phyloP scores from a whole-genome alignment of 2,888 invertebrate genomes.

The Stenolophus ochropezus region DNA sequence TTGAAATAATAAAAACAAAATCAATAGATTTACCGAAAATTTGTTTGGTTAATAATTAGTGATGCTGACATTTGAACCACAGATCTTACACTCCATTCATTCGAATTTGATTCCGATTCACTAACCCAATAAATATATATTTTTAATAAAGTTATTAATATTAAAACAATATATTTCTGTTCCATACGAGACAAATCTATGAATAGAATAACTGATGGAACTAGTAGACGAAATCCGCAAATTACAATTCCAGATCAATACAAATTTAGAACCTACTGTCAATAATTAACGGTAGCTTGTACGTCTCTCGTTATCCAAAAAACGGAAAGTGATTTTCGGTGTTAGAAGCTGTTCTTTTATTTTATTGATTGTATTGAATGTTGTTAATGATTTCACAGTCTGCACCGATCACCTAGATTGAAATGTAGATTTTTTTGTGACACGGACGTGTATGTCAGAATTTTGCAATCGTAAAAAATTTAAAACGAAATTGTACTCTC shows the following conservation, averaged over 20 bases:
- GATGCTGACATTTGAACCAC: no score
- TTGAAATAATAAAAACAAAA: no score
- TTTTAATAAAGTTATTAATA: no score
- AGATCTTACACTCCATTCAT: no score
- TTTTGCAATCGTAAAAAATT: not conserved
- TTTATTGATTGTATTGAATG: constrained; percentile 8
- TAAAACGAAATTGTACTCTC: no score
- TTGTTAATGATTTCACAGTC: constrained; percentile 14
- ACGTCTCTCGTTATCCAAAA: constrained; percentile 8
- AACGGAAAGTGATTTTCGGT: constrained; percentile 34
- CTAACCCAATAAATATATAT: no score
- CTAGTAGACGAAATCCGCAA: not conserved
- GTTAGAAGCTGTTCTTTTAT: constrained; percentile 10
- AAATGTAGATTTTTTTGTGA: not conserved
- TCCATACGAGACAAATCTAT: no score
- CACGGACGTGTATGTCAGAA: not conserved
- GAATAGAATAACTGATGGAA: no score
- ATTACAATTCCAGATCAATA: constrained; percentile 9
- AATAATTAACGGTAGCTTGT: constrained; percentile 17
- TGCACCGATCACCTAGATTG: not conserved
- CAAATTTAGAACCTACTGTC: not conserved
- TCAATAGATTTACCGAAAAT: no score
- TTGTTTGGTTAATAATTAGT: no score
- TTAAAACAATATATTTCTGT: no score
- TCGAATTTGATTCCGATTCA: no score